Evolutionary conservation across 2,888 invertebrate species (phyloP).

Genomic region (Cephonodes hylas): DNA sequence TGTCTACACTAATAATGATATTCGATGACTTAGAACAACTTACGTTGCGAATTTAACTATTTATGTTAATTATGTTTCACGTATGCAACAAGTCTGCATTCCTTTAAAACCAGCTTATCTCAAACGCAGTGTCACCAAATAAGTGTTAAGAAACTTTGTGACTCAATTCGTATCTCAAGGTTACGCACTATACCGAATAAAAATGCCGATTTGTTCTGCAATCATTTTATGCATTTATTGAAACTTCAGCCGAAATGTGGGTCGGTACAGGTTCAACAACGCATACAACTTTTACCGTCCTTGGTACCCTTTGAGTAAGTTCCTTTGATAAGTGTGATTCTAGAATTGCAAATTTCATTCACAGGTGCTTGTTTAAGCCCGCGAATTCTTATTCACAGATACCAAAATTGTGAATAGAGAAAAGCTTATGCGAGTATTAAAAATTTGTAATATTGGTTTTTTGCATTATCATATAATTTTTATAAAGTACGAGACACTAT

Average conservation of each 20-base stretch:
- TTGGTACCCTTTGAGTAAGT: conserved; percentile 36
- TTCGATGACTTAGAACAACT: too few species aligned
- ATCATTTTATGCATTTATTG: conserved; percentile 27
- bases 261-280: conserved; percentile 36
- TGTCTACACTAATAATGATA: too few species aligned
- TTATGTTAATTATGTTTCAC: background rate
- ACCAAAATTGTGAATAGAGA: too few species aligned
- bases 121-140: background rate
- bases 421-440: too few species aligned
- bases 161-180: conserved; percentile 1
- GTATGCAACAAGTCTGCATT: background rate
- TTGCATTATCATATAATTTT: too few species aligned
- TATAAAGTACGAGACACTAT: too few species aligned
- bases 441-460: too few species aligned
- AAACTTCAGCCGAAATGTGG: conserved; percentile 31
- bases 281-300: conserved; percentile 53
- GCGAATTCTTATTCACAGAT: too few species aligned
- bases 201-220: conserved; percentile 27
- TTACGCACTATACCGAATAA: conserved; percentile 20
- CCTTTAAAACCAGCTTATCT: background rate
- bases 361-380: too few species aligned
- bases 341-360: background rate
- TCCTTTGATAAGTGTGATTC: background rate
- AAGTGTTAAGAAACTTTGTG: conserved; percentile 1
- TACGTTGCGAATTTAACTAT: too few species aligned